These are phyloP conservation scores for Oreocharis arfaki DNA, from an alignment of 2,113 vertebrate species.

Conservation along the genomic window DNA sequence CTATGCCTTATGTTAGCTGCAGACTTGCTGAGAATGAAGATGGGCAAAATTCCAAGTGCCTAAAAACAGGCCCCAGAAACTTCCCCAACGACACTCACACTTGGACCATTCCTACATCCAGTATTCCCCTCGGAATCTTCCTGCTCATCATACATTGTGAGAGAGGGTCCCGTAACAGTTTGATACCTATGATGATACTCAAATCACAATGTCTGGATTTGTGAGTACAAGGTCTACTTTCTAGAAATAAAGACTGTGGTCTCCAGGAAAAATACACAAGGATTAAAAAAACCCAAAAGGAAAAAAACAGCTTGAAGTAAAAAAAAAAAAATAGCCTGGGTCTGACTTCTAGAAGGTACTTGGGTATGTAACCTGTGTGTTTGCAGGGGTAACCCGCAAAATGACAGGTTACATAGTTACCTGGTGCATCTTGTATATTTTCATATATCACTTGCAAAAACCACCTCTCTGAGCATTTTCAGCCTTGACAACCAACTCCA, in stretches of 20 bases:
- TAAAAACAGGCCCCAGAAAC: not conserved
- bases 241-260: not conserved
- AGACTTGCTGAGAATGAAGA: not conserved
- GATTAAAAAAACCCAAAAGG: rapidly evolving
- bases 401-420: not conserved
- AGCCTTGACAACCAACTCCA: not conserved
- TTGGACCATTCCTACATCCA: not conserved
- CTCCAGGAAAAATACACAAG: not conserved
- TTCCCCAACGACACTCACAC: not conserved
- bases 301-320: not conserved
- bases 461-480: not conserved
- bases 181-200: rapidly evolving
- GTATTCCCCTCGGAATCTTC: not conserved
- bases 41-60: not conserved
- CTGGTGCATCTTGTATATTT: not conserved
- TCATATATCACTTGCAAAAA: not conserved
- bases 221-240: not conserved
- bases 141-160: not conserved
- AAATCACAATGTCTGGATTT: not conserved
- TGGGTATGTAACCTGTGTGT: not conserved
- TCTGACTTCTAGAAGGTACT: not conserved
- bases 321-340: not conserved
- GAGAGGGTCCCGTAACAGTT: rapidly evolving
- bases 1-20: not conserved
- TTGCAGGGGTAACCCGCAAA: not conserved